These are phyloP conservation scores for Tridacna crocea DNA, from an alignment of 2,888 invertebrate species.

Conservation along the genomic window DNA sequence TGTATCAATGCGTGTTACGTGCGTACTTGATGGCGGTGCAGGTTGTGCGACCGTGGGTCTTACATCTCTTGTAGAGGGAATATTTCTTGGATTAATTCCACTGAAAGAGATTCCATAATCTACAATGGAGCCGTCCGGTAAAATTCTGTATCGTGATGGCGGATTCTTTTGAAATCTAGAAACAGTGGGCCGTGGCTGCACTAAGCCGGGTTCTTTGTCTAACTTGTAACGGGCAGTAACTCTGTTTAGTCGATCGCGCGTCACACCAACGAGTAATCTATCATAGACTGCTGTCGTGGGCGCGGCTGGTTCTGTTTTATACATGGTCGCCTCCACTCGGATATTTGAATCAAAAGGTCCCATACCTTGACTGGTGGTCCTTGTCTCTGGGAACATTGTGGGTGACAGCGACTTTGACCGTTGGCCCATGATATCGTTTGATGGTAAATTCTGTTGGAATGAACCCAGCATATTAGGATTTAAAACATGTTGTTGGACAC, in stretches of 20 bases:
- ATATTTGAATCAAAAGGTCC: neutral
- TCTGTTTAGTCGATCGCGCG: neutral
- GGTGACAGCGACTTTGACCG: neutral
- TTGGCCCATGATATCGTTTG: neutral
- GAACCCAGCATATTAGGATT: constrained; percentile 1
- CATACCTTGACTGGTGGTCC: neutral
- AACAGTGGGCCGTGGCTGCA: neutral
- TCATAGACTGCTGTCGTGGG: neutral
- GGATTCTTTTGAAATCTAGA: too few species aligned
- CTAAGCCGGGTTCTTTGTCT: neutral
- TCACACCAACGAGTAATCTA: neutral
- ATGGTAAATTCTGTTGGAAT: neutral
- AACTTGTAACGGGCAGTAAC: constrained; percentile 6
- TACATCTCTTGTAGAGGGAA: neutral
- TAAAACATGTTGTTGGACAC: neutral
- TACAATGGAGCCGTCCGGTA: constrained; percentile 49
- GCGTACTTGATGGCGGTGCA: neutral
- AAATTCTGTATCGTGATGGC: constrained; percentile 26
- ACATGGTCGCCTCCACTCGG: constrained; percentile 3
- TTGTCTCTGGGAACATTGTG: neutral
- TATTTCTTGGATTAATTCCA: neutral
- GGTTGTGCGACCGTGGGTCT: neutral
- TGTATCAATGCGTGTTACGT: neutral
- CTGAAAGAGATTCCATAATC: constrained; percentile 26
- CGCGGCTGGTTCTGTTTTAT: neutral